A percentile compares a stretch with the other conserved stretches of the same genome.
These are phyloP conservation scores for Podargus strigoides DNA, from an alignment of 2,797 vertebrate genomes.

Conservation along the genomic window DNA sequence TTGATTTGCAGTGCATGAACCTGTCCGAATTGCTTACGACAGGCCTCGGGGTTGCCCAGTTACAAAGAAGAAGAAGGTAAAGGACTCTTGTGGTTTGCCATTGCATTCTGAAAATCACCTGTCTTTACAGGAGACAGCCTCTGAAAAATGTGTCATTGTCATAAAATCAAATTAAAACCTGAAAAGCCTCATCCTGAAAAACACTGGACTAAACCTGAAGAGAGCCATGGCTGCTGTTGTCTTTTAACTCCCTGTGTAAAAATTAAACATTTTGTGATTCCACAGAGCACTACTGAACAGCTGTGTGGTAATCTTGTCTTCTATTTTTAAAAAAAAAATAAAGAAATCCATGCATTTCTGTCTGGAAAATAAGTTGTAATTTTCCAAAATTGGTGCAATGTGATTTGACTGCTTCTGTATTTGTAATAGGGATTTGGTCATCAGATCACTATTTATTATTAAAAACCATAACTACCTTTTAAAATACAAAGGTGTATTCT, in stretches of 20 bases:
- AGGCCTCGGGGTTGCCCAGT: constrained; percentile 72
- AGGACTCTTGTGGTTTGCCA: not conserved
- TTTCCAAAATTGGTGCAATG: not conserved
- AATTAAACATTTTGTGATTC: not conserved
- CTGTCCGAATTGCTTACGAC: constrained; percentile 78
- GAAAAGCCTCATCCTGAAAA: not conserved
- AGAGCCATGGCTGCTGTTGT: not conserved
- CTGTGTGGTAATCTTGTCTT: not conserved
- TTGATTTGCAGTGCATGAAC: constrained; percentile 76
- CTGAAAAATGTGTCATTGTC: not conserved
- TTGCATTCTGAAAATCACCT: not conserved
- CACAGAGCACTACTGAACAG: not conserved
- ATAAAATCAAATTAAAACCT: not conserved
- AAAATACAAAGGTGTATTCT: not conserved
- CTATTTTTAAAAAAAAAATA: not conserved
- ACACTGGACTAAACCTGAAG: not conserved
- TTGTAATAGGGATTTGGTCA: not conserved
- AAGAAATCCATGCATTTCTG: not conserved
- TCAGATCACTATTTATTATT: not conserved
- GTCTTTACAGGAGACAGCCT: not conserved
- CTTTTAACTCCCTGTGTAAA: not conserved
- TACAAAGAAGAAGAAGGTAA: constrained; percentile 78
- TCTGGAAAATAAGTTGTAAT: not conserved
- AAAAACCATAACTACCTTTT: not conserved
- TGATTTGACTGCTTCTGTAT: not conserved